Base-by-base conservation (phyloP, 2,888 invertebrate genomes). In the Busseola fusca region DNA sequence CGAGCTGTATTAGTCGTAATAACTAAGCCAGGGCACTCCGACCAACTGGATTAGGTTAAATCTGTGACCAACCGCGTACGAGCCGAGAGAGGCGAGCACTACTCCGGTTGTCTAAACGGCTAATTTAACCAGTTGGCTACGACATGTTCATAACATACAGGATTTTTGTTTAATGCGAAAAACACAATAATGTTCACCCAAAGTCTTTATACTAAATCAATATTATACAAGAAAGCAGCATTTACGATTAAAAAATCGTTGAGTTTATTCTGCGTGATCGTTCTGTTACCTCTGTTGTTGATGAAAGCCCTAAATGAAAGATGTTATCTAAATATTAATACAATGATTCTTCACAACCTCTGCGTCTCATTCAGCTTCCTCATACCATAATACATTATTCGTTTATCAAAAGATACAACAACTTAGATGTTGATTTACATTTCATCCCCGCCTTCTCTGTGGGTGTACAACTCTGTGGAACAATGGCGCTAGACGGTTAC, bases 371-470 rank as follows among this genome's bases (percentile, higher is more conserved):
- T n/a, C 21, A 16, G 30, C 48, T 63, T 63, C 16, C 25, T 16
- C n/a, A 45, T 45, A 54, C 3, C 64, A 65, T 66, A 78, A 71
- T 52, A 45, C 21, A 21, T 5, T 14, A 18, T 42, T 40, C 1
- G 18, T 45, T 3, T 12, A 67, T 10, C 18, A 48, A 63, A 62
- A 68, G 3, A 7, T 42, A 37, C 30, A 40, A 40, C 42, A 66
- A 42, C 34, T 63, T 14, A 27, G 34, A 64, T 56, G 10, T 42
- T 45, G 16, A 52, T 68, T 62, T 48, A 42, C 25, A 69, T 82
- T 69, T 84, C 71, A 81, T 76, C 84, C 84, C 82, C 75, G 78
- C 82, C 84, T 59, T 56, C 7, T 84, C 76, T 80, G 30, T 5
- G 34, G 14, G 63, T 27, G 52, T 50, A 59, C 64, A 30, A 52